phyloP scores from a whole-genome alignment of 2,888 invertebrate species.

The Lithophane semibrunnea region DNA sequence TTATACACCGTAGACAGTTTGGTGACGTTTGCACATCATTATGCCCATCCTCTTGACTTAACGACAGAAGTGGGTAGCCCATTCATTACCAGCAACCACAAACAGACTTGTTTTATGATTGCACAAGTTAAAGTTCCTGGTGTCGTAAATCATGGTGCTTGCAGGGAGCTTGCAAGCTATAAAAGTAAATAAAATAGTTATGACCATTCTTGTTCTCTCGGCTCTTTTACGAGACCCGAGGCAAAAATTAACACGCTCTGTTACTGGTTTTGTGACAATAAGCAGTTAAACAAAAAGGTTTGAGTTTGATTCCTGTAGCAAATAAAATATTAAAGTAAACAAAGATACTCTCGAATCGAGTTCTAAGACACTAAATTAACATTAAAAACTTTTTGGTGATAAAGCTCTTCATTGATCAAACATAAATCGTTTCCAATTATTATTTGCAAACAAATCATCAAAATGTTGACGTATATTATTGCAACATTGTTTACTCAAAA shows the following conservation, averaged over 20 bases:
- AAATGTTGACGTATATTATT: background rate
- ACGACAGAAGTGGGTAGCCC: background rate
- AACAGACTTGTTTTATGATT: constrained; percentile 53
- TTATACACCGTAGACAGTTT: background rate
- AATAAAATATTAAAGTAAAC: background rate
- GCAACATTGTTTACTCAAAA: constrained; percentile 9
- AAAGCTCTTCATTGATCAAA: background rate
- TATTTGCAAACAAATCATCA: constrained; percentile 11
- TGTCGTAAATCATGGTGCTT: constrained; percentile 50
- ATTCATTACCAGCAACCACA: constrained; percentile 17
- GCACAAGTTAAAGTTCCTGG: constrained; percentile 31
- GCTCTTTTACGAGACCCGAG: constrained; percentile 51
- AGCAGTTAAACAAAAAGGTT: constrained; percentile 23
- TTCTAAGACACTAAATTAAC: background rate
- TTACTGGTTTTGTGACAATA: constrained; percentile 35
- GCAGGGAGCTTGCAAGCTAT: constrained; percentile 53
- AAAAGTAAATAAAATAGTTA: constrained; percentile 63
- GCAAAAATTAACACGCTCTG: constrained; percentile 40
- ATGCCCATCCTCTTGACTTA: background rate
- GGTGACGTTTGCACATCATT: background rate
- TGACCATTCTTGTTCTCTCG: constrained; percentile 41
- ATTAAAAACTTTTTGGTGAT: background rate
- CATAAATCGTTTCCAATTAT: constrained; percentile 18
- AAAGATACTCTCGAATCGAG: background rate
- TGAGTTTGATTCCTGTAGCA: constrained; percentile 9